Evolutionary conservation across 2,888 invertebrate species (phyloP).

Genomic region (Linnaemya vulpina): DNA sequence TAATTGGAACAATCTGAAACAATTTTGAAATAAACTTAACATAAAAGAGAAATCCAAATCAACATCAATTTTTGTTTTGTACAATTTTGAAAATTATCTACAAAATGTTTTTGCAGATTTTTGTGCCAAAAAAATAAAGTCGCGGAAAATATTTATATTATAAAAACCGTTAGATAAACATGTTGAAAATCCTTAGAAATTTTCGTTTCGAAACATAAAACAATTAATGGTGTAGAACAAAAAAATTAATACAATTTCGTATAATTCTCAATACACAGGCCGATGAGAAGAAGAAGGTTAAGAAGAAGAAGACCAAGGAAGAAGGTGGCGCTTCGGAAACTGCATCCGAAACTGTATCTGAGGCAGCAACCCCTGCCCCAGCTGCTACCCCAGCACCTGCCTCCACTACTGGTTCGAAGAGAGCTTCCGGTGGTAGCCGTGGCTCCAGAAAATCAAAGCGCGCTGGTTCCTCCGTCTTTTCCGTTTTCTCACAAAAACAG

Average conservation of each 20-base stretch:
- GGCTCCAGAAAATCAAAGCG: slow-evolving; percentile 88
- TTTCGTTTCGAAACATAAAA: neutral
- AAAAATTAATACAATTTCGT: neutral
- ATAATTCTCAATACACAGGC: slow-evolving; percentile 85
- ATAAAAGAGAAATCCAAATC: neutral
- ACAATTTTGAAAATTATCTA: neutral
- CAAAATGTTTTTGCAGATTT: no score
- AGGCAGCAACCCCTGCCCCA: slow-evolving; percentile 87
- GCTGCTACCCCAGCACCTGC: slow-evolving; percentile 88
- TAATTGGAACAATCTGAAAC: neutral
- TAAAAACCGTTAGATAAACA: neutral
- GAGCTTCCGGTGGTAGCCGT: slow-evolving; percentile 89
- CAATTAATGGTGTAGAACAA: neutral
- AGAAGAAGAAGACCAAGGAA: slow-evolving; percentile 92
- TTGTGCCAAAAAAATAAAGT: no score
- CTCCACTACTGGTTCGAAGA: slow-evolving; percentile 89
- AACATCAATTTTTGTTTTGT: neutral
- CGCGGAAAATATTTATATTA: no score
- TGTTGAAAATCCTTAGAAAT: slow-evolving; percentile 18
- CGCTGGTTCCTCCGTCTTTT: slow-evolving; percentile 97
- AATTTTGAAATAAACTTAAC: neutral
- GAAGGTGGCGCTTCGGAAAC: slow-evolving; percentile 85
- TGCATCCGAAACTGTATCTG: slow-evolving; percentile 85
- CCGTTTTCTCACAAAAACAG: slow-evolving; percentile 98
- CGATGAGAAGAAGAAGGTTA: slow-evolving; percentile 97